Conservation (phyloP, 1,140 invertebrate genomes). For the Drosophila baimaii region DNA sequence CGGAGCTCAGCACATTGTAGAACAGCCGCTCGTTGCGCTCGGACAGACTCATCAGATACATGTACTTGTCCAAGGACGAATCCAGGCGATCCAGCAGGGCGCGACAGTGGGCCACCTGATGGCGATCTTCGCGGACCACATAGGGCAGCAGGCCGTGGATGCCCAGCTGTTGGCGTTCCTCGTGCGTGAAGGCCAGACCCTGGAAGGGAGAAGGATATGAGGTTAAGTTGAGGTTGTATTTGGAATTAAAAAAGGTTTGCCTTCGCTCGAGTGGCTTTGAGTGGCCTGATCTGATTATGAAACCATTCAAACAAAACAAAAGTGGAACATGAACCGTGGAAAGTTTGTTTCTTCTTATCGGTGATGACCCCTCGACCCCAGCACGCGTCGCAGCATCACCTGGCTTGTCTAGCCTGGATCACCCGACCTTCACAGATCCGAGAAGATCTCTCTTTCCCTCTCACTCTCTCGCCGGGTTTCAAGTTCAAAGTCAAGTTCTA, state of each 20-base stretch:
- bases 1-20: constrained; percentile 94
- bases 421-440: constrained; percentile 35
- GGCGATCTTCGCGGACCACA: constrained; percentile 92
- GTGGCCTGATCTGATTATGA: constrained; percentile 29
- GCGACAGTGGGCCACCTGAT: constrained; percentile 91
- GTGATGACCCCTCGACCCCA: not conserved
- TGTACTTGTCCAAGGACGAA: constrained; percentile 94
- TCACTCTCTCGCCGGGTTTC: constrained; percentile 6
- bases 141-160: constrained; percentile 94
- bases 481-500: constrained; percentile 55
- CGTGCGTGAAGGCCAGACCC: constrained; percentile 78
- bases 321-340: constrained; percentile 21
- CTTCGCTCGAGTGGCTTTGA: not conserved
- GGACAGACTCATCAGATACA: constrained; percentile 91
- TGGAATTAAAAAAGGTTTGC: not conserved
- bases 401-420: constrained; percentile 7
- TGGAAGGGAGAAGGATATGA: constrained; percentile 4
- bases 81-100: constrained; percentile 91
- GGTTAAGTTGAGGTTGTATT: not conserved
- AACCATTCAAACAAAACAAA: constrained; percentile 23
- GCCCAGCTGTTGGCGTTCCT: constrained; percentile 93
- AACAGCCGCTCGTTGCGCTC: constrained; percentile 98
- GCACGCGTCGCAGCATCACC: constrained; percentile 25
- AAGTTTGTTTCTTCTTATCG: constrained; percentile 43
- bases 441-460: constrained; percentile 4